A percentile compares a stretch with the other conserved stretches of the same genome.
These are phyloP conservation scores for Deilephila elpenor DNA, from an alignment of 2,888 invertebrate species.

Conservation along the genomic window DNA sequence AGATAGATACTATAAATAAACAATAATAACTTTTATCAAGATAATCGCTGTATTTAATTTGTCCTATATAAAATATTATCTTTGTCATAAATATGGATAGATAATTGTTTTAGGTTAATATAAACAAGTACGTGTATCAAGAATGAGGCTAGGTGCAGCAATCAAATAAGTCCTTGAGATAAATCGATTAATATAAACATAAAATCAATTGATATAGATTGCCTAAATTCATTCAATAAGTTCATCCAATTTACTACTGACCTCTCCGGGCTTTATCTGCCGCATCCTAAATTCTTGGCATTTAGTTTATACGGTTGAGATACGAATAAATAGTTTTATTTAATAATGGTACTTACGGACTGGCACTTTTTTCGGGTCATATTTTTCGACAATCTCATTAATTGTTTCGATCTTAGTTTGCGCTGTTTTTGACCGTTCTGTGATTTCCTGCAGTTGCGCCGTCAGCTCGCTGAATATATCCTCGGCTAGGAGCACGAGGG, in stretches of 20 bases:
- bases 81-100: background rate
- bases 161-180: conserved; percentile 23
- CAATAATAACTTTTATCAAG: background rate
- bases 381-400: conserved; percentile 88
- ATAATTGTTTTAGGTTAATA: background rate
- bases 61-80: background rate
- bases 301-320: conserved; percentile 30
- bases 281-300: conserved; percentile 30
- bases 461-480: conserved; percentile 94
- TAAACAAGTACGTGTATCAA: background rate
- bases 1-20: background rate
- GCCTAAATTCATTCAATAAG: conserved; percentile 33
- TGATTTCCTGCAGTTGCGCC: conserved; percentile 89
- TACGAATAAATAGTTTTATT: background rate
- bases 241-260: conserved; percentile 21
- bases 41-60: background rate
- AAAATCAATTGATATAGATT: conserved; percentile 34
- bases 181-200: conserved; percentile 32
- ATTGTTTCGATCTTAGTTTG: conserved; percentile 88
- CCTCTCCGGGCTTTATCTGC: conserved; percentile 27
- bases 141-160: conserved; percentile 5
- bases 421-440: conserved; percentile 89
- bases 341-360: conserved; percentile 92
- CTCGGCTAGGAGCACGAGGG: conserved; percentile 92
- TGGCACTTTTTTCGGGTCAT: conserved; percentile 95